Percentiles rank a stretch among this genome's conserved stretches.
Evolutionary conservation across 2,113 vertebrate genomes (phyloP).

Genomic region (Zosterops lateralis): DNA sequence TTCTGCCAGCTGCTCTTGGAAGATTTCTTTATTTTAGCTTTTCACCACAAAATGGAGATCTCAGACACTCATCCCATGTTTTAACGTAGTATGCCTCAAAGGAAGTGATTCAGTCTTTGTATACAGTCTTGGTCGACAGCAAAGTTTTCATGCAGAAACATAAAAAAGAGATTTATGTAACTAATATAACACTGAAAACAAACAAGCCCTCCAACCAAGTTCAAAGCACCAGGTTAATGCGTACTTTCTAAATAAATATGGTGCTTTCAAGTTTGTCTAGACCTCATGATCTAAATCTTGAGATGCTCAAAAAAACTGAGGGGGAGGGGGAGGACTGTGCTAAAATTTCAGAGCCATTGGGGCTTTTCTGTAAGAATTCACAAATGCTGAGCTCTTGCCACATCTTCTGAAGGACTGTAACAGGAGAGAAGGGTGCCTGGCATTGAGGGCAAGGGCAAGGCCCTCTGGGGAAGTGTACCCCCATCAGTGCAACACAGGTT

Average conservation of each 20-base stretch:
- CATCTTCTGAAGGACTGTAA: neutral
- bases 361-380: neutral
- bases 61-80: constrained; percentile 37
- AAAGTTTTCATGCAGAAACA: constrained; percentile 41
- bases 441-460: neutral
- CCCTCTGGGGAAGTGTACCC: neutral
- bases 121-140: neutral
- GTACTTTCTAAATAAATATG: constrained; percentile 50
- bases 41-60: constrained; percentile 56
- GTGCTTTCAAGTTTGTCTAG: constrained; percentile 34
- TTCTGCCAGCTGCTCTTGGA: constrained; percentile 63
- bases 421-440: neutral
- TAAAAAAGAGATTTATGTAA: constrained; percentile 60
- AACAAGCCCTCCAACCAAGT: constrained; percentile 63
- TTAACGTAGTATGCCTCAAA: constrained; percentile 44
- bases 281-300: constrained; percentile 13
- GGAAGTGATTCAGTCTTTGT: constrained; percentile 54
- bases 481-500: neutral
- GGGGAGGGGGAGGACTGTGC: accelerated
- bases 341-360: neutral
- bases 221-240: constrained; percentile 56
- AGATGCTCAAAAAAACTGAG: neutral
- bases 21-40: constrained; percentile 63
- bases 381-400: neutral
- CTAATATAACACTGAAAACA: constrained; percentile 62